Base-by-base conservation (phyloP, 2,888 invertebrate species). In the Drosophila sordidapex region DNA sequence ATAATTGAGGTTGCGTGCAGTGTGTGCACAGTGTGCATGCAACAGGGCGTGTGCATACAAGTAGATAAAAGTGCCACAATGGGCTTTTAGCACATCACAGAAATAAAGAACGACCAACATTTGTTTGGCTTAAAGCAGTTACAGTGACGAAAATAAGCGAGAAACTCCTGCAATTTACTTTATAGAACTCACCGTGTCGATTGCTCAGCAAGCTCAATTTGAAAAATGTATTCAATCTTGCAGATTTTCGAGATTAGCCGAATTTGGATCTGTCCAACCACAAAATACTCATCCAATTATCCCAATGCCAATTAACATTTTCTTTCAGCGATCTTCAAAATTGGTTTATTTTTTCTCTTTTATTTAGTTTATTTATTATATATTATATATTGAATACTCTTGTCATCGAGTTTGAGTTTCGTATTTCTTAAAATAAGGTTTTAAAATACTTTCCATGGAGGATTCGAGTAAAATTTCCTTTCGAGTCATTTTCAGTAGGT, bases 11-110 rank as follows among this genome's bases (percentile, higher is more conserved):
- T 29, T 35, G 29, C 10, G 21, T n/a, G 40, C 38, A 27, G 21
- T 27, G 13, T 51, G 56, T 15, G 48, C 33, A 33, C 33, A 33
- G 33, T 36, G 43, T 4, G 56, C 63, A 58, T 75, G 61, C 76
- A 75, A 67, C 70, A 67, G 60, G 70, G 36, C 31, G 49, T 33
- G 58, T 43, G 25, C 51, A 64, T 56, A 35, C 36, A 38, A 13
- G 13, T 48, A 35, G 6, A 38, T 38, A 69, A 18, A 29, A 43
- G 31, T 54, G 27, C 36, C 15, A 15, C 27, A 49, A 49, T 49
- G 18, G 13, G 18, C 25, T 15, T 6, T 11, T 0, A 21, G 43
- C 43, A 43, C n/a, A n/a, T 21, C 11, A 21, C 21, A 3, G 13
- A 13, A 21, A 21, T 21, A 43, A 3, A 1, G 6, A 11, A 21